Evolutionary conservation across 2,888 invertebrate species (phyloP), one percentile per base, ranked within the genome.

Genomic region (Andrena hattorfiana): DNA sequence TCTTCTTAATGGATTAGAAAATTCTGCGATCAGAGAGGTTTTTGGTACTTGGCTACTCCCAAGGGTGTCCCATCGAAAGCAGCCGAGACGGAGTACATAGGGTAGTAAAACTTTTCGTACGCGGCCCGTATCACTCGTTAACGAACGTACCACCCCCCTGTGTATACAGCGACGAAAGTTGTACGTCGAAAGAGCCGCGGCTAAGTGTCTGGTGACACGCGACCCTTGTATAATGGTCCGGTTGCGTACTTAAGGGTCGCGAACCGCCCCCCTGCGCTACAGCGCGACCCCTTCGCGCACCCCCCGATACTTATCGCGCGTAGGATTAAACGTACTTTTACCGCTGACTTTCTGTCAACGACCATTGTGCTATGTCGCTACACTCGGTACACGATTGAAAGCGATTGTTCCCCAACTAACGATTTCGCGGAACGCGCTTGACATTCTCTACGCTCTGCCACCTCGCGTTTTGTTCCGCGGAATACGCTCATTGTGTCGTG

Each of bases 191-290:
- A 60, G 62, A 69, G 63, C 63, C 72, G 49, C 68, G 86, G 89
- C 87, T 91, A 91, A 92, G 88, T 90, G 88, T 89, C 90, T 81
- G 82, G 86, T 81, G 85, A 89, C 92, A 92, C 91, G 92, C 92
- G 85, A 91, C 91, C 89, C 74, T 89, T 87, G 86, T 87, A 90
- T 76, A 84, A 86, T 86, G 69, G 77, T 77, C 73, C 73, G 66
- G 59, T 66, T 51, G 76, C 77, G 81, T 86, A 80, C 71, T 83
- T 63, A 70, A 78, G 81, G 74, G 62, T 59, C 51, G 64, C 67
- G 51, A 70, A 70, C 60, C 35, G 66, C 49, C 70, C 30, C 7
- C 62, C 60, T 16, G n/a, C 51, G 30, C 30, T 51, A 42, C 49
- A n/a, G 32, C 71, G 28, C 59, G 13, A 49, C 60, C 81, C 71